These are phyloP conservation scores for Endomychus coccineus DNA, from an alignment of 2,888 invertebrate species.

Conservation along the genomic window DNA sequence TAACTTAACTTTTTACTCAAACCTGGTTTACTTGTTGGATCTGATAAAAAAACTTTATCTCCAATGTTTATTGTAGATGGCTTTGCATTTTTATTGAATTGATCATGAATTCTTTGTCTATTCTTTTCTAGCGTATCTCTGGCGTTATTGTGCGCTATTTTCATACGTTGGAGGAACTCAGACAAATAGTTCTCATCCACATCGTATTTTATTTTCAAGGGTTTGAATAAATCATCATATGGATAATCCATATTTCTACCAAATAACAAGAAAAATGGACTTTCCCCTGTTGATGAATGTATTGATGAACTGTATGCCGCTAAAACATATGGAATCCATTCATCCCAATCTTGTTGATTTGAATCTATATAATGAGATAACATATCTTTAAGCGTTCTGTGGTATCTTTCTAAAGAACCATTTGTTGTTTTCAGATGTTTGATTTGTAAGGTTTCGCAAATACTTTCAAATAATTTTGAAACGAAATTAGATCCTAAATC, in stretches of 20 bases:
- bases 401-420: constrained; percentile 27
- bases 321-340: constrained; percentile 26
- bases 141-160: constrained; percentile 11
- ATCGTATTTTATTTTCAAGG: constrained; percentile 17
- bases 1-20: constrained; percentile 12
- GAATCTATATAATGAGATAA: constrained; percentile 25
- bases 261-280: constrained; percentile 23
- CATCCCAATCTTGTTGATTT: constrained; percentile 28
- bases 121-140: not conserved
- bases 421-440: too few species aligned
- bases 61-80: constrained; percentile 10
- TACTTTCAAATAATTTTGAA: too few species aligned
- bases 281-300: constrained; percentile 23
- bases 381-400: constrained; percentile 24
- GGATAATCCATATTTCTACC: constrained; percentile 22
- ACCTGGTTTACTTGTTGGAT: constrained; percentile 11
- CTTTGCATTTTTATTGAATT: constrained; percentile 13
- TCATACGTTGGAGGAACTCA: constrained; percentile 13
- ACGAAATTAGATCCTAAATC: too few species aligned
- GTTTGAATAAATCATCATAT: constrained; percentile 18
- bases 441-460: too few species aligned
- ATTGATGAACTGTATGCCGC: constrained; percentile 21
- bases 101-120: constrained; percentile 9
- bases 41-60: constrained; percentile 16
- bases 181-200: constrained; percentile 19